Evolutionary conservation across 2,113 vertebrate genomes (phyloP), one percentile per base, ranked within the genome.

Genomic region (Burhinus oedicnemus): DNA sequence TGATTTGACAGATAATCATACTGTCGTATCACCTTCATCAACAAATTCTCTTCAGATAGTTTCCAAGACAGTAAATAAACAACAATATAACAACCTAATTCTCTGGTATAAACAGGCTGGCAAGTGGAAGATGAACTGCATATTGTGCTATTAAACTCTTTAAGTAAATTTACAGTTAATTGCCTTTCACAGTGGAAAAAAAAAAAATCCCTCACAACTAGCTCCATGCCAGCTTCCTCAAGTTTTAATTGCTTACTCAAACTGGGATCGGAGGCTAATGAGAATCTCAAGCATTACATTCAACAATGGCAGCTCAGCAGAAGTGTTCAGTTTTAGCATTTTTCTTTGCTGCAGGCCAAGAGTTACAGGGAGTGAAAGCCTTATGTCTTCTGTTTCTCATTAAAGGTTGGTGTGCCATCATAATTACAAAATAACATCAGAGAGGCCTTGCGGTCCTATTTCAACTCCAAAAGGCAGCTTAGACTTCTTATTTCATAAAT

Each of bases 11-110:
- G 78, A 77, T 95, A 87, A 85, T 92, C 95, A 75, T 11, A 15
- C 74, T 61, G 90, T 79, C 96, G 66, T 3, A 69, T 12, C 62
- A 57, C 69, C 71, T 81, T 61, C 83, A 75, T 84, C 86, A 93
- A 89, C 84, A 89, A 32, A 74, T 54, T 55, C 66, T 61, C 68
- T 64, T 64, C 45, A 47, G 61, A 6, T 72, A 58, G 72, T 89
- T 95, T 92, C 89, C 85, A 89, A 87, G 51, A 49, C 47, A 54
- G 87, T 82, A 94, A 95, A 93, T 89, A 96, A 97, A 95, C 89
- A 90, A 84, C 77, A 92, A 89, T 83, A 86, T 40, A 60, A 38
- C 26, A 78, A 74, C 64, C 40, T 45, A 69, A 88, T 71, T 65
- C 36, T 78, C 78, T 72, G 75, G 57, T 87, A 90, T 42, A 71